phyloP scores from a whole-genome alignment of 2,113 vertebrate species.

The Pao palembangensis region DNA sequence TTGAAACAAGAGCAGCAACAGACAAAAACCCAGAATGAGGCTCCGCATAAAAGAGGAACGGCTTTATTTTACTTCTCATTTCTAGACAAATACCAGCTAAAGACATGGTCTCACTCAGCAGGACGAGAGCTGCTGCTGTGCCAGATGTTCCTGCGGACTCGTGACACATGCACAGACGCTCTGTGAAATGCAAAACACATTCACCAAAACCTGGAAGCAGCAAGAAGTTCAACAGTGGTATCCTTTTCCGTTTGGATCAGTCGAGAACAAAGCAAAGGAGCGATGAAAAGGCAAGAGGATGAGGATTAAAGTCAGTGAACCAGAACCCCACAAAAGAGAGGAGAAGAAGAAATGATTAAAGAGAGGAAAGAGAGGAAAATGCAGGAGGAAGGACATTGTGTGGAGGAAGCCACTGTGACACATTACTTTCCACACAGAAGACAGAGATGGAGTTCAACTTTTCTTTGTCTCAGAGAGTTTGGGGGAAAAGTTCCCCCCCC shows the following conservation, averaged over 20 bases:
- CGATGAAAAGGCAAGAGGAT: neutral
- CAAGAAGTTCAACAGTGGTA: neutral
- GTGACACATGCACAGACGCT: slow-evolving; percentile 9
- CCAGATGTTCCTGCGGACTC: slow-evolving; percentile 53
- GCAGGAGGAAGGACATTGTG: slow-evolving; percentile 32
- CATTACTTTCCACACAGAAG: slow-evolving; percentile 32
- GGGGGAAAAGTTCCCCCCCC: slow-evolving; percentile 22
- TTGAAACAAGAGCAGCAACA: neutral
- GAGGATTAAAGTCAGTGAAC: slow-evolving; percentile 27
- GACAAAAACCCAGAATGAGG: slow-evolving; percentile 2
- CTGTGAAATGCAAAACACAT: no score
- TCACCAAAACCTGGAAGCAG: neutral
- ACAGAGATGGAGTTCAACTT: slow-evolving; percentile 49
- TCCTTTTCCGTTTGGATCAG: neutral
- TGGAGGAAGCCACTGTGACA: slow-evolving; percentile 38
- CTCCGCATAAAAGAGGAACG: slow-evolving; percentile 15
- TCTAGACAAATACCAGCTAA: slow-evolving; percentile 30
- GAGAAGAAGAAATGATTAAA: slow-evolving; percentile 37
- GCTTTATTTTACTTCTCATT: slow-evolving; percentile 2
- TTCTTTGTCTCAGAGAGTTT: slow-evolving; percentile 63
- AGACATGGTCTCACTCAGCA: slow-evolving; percentile 58
- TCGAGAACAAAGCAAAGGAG: slow-evolving; percentile 5
- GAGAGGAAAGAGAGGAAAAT: slow-evolving; percentile 27
- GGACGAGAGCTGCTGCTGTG: slow-evolving; percentile 49
- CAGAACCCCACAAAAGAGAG: slow-evolving; percentile 22